Conservation (phyloP, 2,888 invertebrate species). For the Balanococcus diminutus region DNA sequence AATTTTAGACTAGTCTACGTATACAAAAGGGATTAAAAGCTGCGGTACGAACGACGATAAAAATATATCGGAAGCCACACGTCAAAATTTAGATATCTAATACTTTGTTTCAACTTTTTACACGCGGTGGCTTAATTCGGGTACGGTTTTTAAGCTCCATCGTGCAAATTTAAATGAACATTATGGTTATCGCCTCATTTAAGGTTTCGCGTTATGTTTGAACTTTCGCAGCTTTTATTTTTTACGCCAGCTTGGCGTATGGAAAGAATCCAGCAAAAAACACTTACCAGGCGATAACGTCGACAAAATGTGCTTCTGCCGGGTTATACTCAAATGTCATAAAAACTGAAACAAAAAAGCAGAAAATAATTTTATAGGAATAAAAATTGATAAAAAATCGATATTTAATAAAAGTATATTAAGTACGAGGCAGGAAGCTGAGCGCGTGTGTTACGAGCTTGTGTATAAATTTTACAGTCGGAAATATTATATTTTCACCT, state of each 20-base stretch:
- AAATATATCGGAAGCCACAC: neutral
- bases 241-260: neutral
- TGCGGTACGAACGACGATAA: neutral
- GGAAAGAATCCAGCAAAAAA: neutral
- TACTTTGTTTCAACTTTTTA: neutral
- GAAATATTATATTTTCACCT: constrained; percentile 32
- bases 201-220: neutral
- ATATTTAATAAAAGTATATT: constrained; percentile 33
- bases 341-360: constrained; percentile 30
- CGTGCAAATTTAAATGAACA: neutral
- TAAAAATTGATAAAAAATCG: constrained; percentile 20
- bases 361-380: constrained; percentile 9
- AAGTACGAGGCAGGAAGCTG: neutral
- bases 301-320: neutral
- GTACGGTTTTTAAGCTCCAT: neutral
- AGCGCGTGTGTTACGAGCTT: constrained; percentile 26
- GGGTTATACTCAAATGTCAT: constrained; percentile 1
- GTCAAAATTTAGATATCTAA: constrained; percentile 6
- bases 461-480: constrained; percentile 37
- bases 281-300: constrained; percentile 3
- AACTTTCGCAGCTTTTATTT: neutral
- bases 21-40: neutral
- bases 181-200: neutral
- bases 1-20: too few relatives aligned
- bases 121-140: neutral